These are phyloP conservation scores for Hapalemur alaotrensis DNA, from an alignment of 2,797 vertebrate species.

Conservation along the genomic window DNA sequence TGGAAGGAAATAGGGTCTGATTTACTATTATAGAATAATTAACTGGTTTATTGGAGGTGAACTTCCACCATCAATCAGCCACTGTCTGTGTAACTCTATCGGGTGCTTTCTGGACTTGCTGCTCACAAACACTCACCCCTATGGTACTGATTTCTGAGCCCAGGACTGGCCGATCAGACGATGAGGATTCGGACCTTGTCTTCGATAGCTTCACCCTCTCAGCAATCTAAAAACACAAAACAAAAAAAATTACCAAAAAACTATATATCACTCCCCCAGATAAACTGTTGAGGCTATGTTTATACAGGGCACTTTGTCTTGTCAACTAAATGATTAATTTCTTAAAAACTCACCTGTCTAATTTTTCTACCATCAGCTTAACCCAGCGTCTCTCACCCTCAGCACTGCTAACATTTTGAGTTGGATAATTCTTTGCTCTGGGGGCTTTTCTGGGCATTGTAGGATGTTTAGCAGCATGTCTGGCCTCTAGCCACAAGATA, in stretches of 20 bases:
- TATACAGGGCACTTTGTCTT: neutral
- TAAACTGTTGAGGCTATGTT: neutral
- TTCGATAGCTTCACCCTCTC: conserved; percentile 93
- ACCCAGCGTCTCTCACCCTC: neutral
- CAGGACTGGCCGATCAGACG: conserved; percentile 90
- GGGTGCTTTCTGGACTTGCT: neutral
- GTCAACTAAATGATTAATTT: neutral
- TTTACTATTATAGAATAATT: neutral
- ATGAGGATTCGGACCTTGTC: conserved; percentile 90
- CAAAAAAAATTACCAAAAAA: conserved; percentile 4
- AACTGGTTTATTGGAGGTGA: neutral
- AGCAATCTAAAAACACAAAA: conserved; percentile 85
- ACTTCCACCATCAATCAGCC: neutral
- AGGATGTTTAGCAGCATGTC: neutral
- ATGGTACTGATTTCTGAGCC: conserved; percentile 93
- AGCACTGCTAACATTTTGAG: neutral
- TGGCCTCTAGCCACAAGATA: neutral
- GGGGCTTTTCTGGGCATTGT: neutral
- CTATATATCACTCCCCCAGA: rapidly evolving
- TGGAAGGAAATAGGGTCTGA: neutral
- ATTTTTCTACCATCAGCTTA: neutral
- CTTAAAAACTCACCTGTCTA: neutral
- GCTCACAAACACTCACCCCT: conserved; percentile 85
- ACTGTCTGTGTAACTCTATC: rapidly evolving
- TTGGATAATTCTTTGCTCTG: neutral